Conservation (phyloP, 2,113 vertebrate genomes). For the Upupa epops region DNA sequence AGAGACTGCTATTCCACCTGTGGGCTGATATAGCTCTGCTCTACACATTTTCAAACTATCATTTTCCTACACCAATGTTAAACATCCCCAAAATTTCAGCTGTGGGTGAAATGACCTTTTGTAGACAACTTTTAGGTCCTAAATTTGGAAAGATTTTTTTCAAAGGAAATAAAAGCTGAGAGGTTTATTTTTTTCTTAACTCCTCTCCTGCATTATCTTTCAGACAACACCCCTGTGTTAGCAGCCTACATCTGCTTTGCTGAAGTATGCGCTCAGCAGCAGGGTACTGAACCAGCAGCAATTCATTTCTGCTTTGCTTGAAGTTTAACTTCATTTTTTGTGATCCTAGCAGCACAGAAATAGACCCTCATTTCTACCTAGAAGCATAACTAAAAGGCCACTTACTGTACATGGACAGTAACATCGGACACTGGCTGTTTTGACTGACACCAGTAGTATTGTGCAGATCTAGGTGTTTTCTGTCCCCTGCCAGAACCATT, state of each 20-base stretch:
- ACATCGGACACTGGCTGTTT: neutral
- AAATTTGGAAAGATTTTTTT: neutral
- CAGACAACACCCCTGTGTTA: neutral
- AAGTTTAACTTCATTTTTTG: neutral
- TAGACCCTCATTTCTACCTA: neutral
- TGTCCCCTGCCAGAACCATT: neutral
- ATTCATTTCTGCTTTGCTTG: neutral
- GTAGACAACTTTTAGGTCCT: neutral
- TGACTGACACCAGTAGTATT: neutral
- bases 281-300: neutral
- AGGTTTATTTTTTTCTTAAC: neutral
- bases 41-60: neutral
- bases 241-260: neutral
- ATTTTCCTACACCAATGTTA: neutral
- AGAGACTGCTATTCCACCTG: neutral
- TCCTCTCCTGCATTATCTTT: neutral
- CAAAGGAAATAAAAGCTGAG: neutral
- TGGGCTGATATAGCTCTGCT: neutral
- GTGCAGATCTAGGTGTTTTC: neutral
- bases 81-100: neutral
- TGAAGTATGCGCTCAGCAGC: neutral
- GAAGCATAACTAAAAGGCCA: neutral
- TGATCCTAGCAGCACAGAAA: neutral
- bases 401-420: neutral
- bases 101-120: neutral